A percentile compares a stretch with the other conserved stretches of the same genome.
phyloP scores from a whole-genome alignment of 2,113 vertebrate genomes.

The Mobula hypostoma region DNA sequence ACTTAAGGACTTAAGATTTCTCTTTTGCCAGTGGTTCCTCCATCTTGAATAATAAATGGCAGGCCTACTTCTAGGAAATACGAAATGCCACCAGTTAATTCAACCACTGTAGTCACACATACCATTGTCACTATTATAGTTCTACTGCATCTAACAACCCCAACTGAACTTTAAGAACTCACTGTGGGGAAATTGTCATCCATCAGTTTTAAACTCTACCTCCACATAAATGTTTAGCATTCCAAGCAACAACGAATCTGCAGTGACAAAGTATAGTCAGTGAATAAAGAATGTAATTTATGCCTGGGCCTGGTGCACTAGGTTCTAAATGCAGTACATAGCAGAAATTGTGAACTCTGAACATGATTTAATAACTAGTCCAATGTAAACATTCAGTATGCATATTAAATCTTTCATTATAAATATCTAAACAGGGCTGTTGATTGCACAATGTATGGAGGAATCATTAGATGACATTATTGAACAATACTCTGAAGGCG shows the following conservation, averaged over 20 bases:
- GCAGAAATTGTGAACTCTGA: slow-evolving; percentile 21
- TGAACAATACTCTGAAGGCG: slow-evolving; percentile 10
- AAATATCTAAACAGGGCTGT: slow-evolving; percentile 32
- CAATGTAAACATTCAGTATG: slow-evolving; percentile 37
- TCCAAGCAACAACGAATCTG: slow-evolving; percentile 21
- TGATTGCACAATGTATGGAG: background rate
- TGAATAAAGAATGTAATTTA: slow-evolving; percentile 19
- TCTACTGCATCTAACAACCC: background rate
- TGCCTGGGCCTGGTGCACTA: background rate
- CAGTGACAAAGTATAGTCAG: background rate
- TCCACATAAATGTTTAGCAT: background rate
- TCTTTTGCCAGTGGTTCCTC: no score
- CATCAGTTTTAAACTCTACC: background rate
- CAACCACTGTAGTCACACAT: background rate
- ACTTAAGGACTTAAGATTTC: background rate
- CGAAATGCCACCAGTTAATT: background rate
- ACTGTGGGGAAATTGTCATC: background rate
- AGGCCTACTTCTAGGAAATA: background rate
- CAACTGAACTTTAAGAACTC: background rate
- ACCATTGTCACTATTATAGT: background rate
- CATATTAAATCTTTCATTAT: slow-evolving; percentile 27
- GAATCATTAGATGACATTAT: background rate
- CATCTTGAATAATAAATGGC: background rate
- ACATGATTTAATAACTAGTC: slow-evolving; percentile 7
- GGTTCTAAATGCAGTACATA: slow-evolving; percentile 22